Evolutionary conservation across 2,113 vertebrate genomes (phyloP), one percentile per base, ranked within the genome.

Genomic region (Rhadina sibilatrix): DNA sequence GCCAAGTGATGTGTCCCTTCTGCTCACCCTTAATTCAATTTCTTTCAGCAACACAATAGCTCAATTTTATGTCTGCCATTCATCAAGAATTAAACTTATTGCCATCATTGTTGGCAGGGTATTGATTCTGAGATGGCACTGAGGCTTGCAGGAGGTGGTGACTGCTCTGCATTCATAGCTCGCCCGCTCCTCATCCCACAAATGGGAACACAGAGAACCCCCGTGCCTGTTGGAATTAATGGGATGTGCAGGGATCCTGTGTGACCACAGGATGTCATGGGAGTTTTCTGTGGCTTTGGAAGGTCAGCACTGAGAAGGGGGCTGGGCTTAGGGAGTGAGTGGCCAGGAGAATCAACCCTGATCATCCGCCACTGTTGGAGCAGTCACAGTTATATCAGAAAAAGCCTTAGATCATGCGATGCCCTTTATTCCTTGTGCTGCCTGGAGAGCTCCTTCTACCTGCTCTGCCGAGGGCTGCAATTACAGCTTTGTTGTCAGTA

Each of bases 21-120:
- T 89, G 79, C 19, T 95, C 87, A 60, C 53, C 91, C 85, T 94
- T 95, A 94, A 95, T 95, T 94, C 89, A 91, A 93, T 97, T 93
- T 90, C 71, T 80, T 95, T 86, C 83, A 93, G 89, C 53, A 72
- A 53, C 78, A 88, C 84, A 91, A 90, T 80, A 85, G 89, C 89
- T 96, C 79, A 84, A 46, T 60, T 94, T 95, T 90, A 83, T 94
- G 91, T 50, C 64, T n/a, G 89, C 59, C 72, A 33, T 97, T 96
- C 87, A 91, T 96, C 94, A 91, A 31, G 89, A 88, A 83, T 77
- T 89, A 82, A 80, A 66, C 66, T 71, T 75, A 90, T 24, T 74
- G 95, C 70, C 72, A 72, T 60, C 2, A 7, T 3, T 65, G 86
- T 11, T 91, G 94, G 84, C 91, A 80, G 82, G 30, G 42, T 59